Base-by-base conservation (phyloP, 2,113 vertebrate genomes). In the Atherinomorus stipes region DNA sequence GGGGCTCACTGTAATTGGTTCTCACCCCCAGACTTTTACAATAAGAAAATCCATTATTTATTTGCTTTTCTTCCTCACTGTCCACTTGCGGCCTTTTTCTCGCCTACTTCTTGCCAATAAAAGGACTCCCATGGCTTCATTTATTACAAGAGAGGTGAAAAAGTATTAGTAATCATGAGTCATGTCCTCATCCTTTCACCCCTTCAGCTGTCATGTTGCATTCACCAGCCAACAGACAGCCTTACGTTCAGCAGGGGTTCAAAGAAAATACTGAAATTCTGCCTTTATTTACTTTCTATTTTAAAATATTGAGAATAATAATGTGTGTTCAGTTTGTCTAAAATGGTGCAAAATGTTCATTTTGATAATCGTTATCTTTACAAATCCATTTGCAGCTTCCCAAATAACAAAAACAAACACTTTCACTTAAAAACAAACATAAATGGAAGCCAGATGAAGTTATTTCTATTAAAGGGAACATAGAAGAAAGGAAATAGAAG, bases 141-240 rank as follows among this genome's bases (percentile, higher is more conserved):
- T 68, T 81, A 82, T 84, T 79, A 80, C 58, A 74, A 69, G 52
- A 23, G 50, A 76, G 50, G 66, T 78, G 65, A 74, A 74, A 59
- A 79, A 74, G 50, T 64, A 67, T 76, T 62, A 72, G 64, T 50
- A 54, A 76, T 85, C 68, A 49, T 78, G 83, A 88, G 76, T 86
- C 80, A 81, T 60, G 72, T 70, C 34, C 66, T 50, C 37, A 3
- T 77, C 28, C 67, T 64, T 54, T 74, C 63, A 64, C 59, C 66
- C 8, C 45, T 26, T 38, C 25, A 37, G 65, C 50, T 52, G 52
- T 53, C 59, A 49, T 2, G 40, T 16, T 25, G 23, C n/a, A 16
- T 15, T 61, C 45, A 57, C 26, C 40, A 28, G 31, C 23, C 37
- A 40, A 37, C 47, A 50, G 61, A 58, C 38, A 25, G 53, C 56